Conservation (phyloP, 2,113 vertebrate species). For the Myotis brandtii region DNA sequence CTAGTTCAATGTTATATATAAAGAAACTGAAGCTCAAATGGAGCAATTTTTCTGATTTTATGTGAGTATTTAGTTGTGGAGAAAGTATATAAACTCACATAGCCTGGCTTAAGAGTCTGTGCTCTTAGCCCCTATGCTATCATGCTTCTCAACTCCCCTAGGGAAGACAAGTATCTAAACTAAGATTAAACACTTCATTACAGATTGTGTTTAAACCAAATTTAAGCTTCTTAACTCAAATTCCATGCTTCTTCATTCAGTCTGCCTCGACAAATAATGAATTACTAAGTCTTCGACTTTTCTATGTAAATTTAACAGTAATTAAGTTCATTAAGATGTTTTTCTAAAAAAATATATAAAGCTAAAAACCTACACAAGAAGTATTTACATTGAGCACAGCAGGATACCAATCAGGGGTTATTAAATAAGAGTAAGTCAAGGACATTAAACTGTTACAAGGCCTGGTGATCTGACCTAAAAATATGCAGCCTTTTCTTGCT, state of each 20-base stretch:
- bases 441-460: constrained; percentile 63
- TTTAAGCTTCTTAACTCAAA: constrained; percentile 17
- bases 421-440: constrained; percentile 65
- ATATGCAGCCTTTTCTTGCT: constrained; percentile 51
- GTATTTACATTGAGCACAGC: neutral
- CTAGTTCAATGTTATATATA: neutral
- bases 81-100: neutral
- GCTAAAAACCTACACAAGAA: neutral
- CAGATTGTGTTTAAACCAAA: constrained; percentile 42
- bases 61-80: neutral
- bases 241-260: constrained; percentile 1
- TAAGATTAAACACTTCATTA: constrained; percentile 43
- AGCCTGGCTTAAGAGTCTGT: neutral
- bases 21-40: neutral
- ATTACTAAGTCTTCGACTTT: constrained; percentile 56
- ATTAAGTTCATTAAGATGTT: constrained; percentile 66
- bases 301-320: constrained; percentile 35
- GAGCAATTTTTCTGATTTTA: neutral
- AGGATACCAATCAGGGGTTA: constrained; percentile 55
- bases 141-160: neutral
- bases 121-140: neutral
- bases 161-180: neutral
- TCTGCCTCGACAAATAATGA: constrained; percentile 38
- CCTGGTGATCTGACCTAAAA: constrained; percentile 57
- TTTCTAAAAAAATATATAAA: constrained; percentile 44